phyloP scores from a whole-genome alignment of 1,140 invertebrate species.

The Lasioglossum baleicum region DNA sequence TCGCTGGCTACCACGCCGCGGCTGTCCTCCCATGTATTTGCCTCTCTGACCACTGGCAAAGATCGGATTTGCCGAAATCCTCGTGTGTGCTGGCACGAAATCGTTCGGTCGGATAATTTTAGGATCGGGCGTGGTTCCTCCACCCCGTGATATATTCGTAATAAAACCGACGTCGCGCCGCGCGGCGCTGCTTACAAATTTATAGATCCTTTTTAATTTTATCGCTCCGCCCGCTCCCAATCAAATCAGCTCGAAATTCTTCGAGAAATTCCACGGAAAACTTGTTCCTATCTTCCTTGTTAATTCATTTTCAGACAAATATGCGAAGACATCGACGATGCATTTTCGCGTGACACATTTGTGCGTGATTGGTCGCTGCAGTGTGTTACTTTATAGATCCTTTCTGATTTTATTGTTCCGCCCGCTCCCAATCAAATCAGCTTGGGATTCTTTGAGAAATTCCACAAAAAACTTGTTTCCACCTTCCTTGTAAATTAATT shows the following conservation, averaged over 20 bases:
- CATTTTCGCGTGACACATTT: too few relatives aligned
- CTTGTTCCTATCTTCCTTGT: too few relatives aligned
- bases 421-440: too few relatives aligned
- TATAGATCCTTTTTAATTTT: neutral
- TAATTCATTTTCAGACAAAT: too few relatives aligned
- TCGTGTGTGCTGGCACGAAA: slow-evolving; percentile 36
- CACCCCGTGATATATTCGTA: neutral
- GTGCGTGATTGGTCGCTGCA: too few relatives aligned
- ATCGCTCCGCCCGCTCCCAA: too few relatives aligned
- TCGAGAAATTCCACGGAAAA: too few relatives aligned
- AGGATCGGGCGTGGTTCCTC: slow-evolving; percentile 16
- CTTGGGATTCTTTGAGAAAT: too few relatives aligned
- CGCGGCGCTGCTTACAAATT: neutral
- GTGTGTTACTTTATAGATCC: neutral
- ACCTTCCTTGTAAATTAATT: too few relatives aligned
- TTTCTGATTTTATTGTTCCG: neutral
- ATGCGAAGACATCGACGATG: too few relatives aligned
- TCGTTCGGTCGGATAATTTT: slow-evolving; percentile 57
- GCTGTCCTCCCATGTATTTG: slow-evolving; percentile 3
- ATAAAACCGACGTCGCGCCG: neutral
- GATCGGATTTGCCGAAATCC: slow-evolving; percentile 40
- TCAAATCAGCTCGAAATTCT: too few relatives aligned
- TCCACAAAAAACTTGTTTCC: too few relatives aligned
- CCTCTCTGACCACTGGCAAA: slow-evolving; percentile 34
- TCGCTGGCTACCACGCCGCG: slow-evolving; percentile 7